A percentile compares a stretch with the other conserved stretches of the same genome.
These are phyloP conservation scores for Xenus cinereus DNA, from an alignment of 2,113 vertebrate species.

Conservation along the genomic window DNA sequence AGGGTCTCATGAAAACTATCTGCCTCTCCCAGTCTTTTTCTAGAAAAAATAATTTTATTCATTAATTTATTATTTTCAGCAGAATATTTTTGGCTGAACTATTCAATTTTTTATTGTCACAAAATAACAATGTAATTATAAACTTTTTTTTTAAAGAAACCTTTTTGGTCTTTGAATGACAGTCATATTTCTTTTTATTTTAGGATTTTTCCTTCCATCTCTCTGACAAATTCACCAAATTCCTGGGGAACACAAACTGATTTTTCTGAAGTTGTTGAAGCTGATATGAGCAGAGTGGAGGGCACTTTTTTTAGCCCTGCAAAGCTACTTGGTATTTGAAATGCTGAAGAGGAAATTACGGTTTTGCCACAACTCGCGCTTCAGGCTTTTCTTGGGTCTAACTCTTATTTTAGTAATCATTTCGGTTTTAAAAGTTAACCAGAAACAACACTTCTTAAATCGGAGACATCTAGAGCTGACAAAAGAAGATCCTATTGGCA, in stretches of 20 bases:
- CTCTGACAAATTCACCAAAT: neutral
- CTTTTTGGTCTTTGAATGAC: neutral
- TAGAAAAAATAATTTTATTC: neutral
- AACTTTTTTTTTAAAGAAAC: neutral
- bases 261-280: neutral
- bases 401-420: slow-evolving; percentile 55
- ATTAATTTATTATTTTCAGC: neutral
- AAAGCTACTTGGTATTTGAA: slow-evolving; percentile 45
- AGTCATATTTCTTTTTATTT: neutral
- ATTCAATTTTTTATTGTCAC: neutral
- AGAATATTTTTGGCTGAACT: neutral
- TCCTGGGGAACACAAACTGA: neutral
- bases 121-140: neutral
- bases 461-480: slow-evolving; percentile 70
- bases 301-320: neutral
- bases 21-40: neutral
- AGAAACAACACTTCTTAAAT: slow-evolving; percentile 64
- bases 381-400: slow-evolving; percentile 58
- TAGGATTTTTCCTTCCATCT: neutral
- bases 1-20: neutral
- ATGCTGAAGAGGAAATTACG: slow-evolving; percentile 78
- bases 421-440: slow-evolving; percentile 71
- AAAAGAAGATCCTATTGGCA: slow-evolving; percentile 57
- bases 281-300: neutral
- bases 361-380: slow-evolving; percentile 71